Base-by-base conservation (phyloP, 2,113 vertebrate genomes). In the Cynoglossus semilaevis region DNA sequence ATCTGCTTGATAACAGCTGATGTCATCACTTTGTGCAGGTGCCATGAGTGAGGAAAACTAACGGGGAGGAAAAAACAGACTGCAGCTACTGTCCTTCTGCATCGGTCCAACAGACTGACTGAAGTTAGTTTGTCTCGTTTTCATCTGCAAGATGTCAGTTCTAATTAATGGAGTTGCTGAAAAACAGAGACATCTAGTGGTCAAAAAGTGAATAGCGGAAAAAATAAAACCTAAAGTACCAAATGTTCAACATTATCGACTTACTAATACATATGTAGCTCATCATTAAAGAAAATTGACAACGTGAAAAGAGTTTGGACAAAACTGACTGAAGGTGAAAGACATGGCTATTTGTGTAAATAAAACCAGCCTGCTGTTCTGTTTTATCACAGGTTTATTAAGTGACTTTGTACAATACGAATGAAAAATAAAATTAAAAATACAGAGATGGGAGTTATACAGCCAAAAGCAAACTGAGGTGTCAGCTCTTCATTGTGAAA, bases 371-470 rank as follows among this genome's bases (percentile, higher is more conserved):
- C 63, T 54, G 69, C 56, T 54, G 58, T 11, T 74, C 50, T 14
- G 22, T 85, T 84, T 89, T 93, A 93, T 94, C 94, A 96, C 95
- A 96, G 92, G 91, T 98, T 99, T 99, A 99, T 99, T 99, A 96
- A 97, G 94, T 96, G 94, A 95, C 93, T 94, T 95, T 98, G 93
- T 96, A 98, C 95, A 97, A 94, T 97, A 98, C 94, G 94, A 97
- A 98, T 92, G 92, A 94, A 95, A 90, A 90, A 89, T 88, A 89
- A 89, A 88, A 88, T 86, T 69, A 84, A 85, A 94, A 96, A 94
- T 94, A 96, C 93, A 96, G 91, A 94, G 90, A 94, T 92, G 92
- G 92, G 92, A 93, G 89, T 95, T 41, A 12, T 41, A 14, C 4
- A 41, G 93, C 94, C 93, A 94, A 93, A 94, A 94, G 91, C 91